Conservation (phyloP, 2,888 invertebrate species). For the Apamea sordens region DNA sequence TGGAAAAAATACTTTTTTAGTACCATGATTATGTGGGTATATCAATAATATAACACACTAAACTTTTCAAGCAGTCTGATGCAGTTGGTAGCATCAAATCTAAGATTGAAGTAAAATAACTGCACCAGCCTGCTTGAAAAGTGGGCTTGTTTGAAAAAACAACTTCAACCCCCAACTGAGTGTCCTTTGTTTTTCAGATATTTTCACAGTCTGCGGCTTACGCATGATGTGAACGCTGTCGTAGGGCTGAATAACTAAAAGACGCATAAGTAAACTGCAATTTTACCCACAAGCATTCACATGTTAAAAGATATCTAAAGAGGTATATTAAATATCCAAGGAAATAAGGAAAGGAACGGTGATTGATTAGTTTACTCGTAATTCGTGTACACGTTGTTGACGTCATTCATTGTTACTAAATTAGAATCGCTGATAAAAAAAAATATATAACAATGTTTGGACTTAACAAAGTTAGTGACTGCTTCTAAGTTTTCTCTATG, state of each 20-base stretch:
- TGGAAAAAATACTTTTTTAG: neutral
- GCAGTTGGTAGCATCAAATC: no score
- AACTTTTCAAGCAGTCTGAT: no score
- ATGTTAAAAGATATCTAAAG: neutral
- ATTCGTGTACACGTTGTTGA: slow-evolving; percentile 1
- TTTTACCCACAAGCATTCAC: neutral
- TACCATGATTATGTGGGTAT: neutral
- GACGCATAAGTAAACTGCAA: neutral
- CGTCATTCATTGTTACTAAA: neutral
- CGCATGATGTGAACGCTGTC: neutral
- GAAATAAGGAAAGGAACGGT: neutral
- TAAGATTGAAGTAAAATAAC: no score
- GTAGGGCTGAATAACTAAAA: neutral
- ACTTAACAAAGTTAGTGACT: neutral
- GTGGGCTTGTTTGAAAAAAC: neutral
- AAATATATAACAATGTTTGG: neutral
- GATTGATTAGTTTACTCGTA: slow-evolving; percentile 26
- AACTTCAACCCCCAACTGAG: no score
- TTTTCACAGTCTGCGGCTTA: neutral
- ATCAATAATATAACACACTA: neutral
- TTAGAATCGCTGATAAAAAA: slow-evolving; percentile 23
- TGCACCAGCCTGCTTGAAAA: no score
- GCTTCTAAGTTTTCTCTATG: neutral
- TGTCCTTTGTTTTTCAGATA: neutral
- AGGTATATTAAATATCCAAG: neutral